Evolutionary conservation across 2,797 vertebrate genomes (phyloP).

Genomic region (Poecilia velifera): DNA sequence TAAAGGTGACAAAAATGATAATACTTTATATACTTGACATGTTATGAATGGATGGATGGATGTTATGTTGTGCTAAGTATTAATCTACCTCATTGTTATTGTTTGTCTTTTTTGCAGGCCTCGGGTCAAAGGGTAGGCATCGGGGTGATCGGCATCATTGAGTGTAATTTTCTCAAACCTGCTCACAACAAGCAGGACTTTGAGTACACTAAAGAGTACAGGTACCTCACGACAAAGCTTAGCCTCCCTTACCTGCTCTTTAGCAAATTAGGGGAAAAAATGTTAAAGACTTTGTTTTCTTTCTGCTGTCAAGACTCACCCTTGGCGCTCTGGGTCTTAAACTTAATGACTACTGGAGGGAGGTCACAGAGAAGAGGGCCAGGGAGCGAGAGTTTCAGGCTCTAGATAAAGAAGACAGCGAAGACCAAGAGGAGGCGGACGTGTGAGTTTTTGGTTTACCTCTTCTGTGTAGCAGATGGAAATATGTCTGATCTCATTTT

Average conservation of each 20-base stretch:
- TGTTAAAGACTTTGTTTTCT: background rate
- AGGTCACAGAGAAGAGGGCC: slow-evolving; percentile 77
- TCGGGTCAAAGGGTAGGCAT: slow-evolving; percentile 78
- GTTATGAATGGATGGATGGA: background rate
- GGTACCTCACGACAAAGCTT: slow-evolving; percentile 54
- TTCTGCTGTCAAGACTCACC: slow-evolving; percentile 68
- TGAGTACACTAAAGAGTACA: slow-evolving; percentile 88
- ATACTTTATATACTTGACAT: background rate
- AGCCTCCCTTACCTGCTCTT: background rate
- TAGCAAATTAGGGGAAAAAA: background rate
- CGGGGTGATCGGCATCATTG: slow-evolving; percentile 85
- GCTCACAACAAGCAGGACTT: slow-evolving; percentile 89
- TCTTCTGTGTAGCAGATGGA: background rate
- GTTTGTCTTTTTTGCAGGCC: slow-evolving; percentile 53
- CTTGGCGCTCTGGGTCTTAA: slow-evolving; percentile 83
- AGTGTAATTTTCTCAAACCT: slow-evolving; percentile 87
- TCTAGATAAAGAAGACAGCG: slow-evolving; percentile 46
- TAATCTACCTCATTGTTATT: background rate
- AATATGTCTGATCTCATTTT: background rate
- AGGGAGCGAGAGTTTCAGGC: slow-evolving; percentile 71
- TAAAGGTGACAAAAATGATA: slow-evolving; percentile 71
- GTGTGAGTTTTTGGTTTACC: slow-evolving; percentile 53
- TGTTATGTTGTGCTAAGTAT: too few relatives aligned
- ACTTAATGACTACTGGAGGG: slow-evolving; percentile 86
- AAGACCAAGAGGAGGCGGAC: background rate